These are phyloP conservation scores for Sebastes ruberrimus DNA, from an alignment of 2,797 vertebrate species.

Conservation along the genomic window DNA sequence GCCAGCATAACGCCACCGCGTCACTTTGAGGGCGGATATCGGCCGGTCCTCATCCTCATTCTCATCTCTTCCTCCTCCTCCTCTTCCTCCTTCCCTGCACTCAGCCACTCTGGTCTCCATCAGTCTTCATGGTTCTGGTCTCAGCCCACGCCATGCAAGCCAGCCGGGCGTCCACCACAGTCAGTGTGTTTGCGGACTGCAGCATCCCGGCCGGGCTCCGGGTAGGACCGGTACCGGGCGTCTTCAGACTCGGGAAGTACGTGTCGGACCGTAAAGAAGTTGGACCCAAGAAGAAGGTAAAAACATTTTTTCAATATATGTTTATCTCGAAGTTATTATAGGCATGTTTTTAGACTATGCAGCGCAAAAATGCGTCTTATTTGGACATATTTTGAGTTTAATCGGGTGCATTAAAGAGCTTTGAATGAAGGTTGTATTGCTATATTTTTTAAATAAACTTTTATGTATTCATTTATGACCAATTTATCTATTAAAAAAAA, in stretches of 20 bases:
- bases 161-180: conserved; percentile 84
- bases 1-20: conserved; percentile 84
- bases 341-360: not conserved
- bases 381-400: not conserved
- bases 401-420: not conserved
- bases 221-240: conserved; percentile 89
- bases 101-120: conserved; percentile 66
- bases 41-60: conserved; percentile 87
- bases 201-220: conserved; percentile 93
- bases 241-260: conserved; percentile 97
- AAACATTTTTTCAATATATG: not conserved
- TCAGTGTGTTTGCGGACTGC: conserved; percentile 92
- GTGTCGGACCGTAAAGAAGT: conserved; percentile 94
- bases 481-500: not conserved
- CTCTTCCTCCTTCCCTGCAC: conserved; percentile 44
- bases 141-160: conserved; percentile 88
- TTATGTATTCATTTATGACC: not conserved
- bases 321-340: not conserved
- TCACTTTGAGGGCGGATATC: conserved; percentile 95
- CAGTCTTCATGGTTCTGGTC: conserved; percentile 85
- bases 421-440: not conserved
- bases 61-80: conserved; percentile 37
- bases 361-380: not conserved
- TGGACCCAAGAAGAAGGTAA: conserved; percentile 95
- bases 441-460: not conserved